phyloP scores from a whole-genome alignment of 2,113 vertebrate genomes.

The Cichladusa arquata region DNA sequence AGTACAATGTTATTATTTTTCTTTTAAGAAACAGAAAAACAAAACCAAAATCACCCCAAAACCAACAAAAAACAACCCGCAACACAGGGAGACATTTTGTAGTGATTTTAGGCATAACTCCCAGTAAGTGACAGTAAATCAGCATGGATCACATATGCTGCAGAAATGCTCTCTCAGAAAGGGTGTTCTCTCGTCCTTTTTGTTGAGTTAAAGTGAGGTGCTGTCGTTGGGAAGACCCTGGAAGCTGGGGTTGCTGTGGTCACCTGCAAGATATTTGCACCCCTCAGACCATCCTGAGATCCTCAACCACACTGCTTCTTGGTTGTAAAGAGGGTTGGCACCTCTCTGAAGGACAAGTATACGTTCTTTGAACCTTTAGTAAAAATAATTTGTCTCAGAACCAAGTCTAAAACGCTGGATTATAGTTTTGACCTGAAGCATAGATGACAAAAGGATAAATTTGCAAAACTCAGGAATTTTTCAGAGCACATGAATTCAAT shows the following conservation, averaged over 20 bases:
- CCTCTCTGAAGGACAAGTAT: background rate
- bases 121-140: background rate
- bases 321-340: background rate
- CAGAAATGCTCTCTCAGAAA: background rate
- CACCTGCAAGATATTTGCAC: background rate
- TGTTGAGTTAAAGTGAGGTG: background rate
- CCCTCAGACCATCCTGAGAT: background rate
- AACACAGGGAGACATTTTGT: background rate
- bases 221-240: background rate
- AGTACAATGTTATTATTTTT: fast-evolving
- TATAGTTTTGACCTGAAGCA: slow-evolving; percentile 9
- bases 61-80: background rate
- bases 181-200: background rate
- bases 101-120: background rate
- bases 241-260: background rate
- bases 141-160: background rate
- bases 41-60: background rate
- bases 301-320: background rate
- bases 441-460: slow-evolving; percentile 45
- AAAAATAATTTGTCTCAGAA: background rate
- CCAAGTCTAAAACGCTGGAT: background rate
- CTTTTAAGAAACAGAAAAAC: too few relatives aligned
- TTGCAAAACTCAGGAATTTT: slow-evolving; percentile 26
- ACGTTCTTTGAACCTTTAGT: background rate
- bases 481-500: background rate